phyloP scores from a whole-genome alignment of 2,797 vertebrate genomes.

The Echiichthys vipera region DNA sequence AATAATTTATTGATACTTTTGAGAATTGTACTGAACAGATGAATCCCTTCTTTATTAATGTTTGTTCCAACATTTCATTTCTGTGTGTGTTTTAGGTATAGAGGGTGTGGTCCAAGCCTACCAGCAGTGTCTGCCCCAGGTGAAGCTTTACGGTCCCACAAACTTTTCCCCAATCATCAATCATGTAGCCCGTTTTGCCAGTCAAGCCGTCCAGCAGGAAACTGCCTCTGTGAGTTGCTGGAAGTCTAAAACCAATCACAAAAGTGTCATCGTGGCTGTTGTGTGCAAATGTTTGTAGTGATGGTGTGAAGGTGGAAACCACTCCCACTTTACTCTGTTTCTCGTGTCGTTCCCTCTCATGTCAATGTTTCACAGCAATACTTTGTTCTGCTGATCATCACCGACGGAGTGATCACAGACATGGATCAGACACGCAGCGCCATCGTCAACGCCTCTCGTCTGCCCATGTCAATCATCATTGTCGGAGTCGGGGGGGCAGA shows the following conservation, averaged over 20 bases:
- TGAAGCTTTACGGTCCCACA: constrained; percentile 95
- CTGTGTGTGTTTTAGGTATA: constrained; percentile 84
- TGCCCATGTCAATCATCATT: constrained; percentile 97
- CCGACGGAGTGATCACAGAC: constrained; percentile 97
- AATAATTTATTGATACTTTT: too few relatives aligned
- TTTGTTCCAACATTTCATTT: constrained; percentile 4
- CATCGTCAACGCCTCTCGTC: constrained; percentile 91
- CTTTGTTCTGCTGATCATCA: constrained; percentile 95
- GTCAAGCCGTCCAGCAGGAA: constrained; percentile 88
- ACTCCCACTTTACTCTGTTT: too few relatives aligned
- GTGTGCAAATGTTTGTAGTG: background rate
- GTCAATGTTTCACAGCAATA: constrained; percentile 88
- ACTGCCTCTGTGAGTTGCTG: constrained; percentile 91
- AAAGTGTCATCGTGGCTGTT: background rate
- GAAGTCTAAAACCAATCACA: background rate
- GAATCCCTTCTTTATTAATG: background rate
- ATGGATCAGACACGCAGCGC: constrained; percentile 92
- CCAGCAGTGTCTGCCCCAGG: constrained; percentile 91
- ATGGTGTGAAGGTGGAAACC: background rate
- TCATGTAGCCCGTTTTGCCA: constrained; percentile 90
- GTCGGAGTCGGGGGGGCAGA: constrained; percentile 96
- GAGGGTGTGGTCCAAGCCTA: constrained; percentile 93
- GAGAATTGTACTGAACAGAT: too few relatives aligned
- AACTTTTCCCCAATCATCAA: constrained; percentile 98
- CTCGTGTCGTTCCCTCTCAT: background rate